Percentiles rank a stretch among this genome's conserved stretches.
These are phyloP conservation scores for Pollachius pollachius DNA, from an alignment of 2,113 vertebrate genomes.

Conservation along the genomic window DNA sequence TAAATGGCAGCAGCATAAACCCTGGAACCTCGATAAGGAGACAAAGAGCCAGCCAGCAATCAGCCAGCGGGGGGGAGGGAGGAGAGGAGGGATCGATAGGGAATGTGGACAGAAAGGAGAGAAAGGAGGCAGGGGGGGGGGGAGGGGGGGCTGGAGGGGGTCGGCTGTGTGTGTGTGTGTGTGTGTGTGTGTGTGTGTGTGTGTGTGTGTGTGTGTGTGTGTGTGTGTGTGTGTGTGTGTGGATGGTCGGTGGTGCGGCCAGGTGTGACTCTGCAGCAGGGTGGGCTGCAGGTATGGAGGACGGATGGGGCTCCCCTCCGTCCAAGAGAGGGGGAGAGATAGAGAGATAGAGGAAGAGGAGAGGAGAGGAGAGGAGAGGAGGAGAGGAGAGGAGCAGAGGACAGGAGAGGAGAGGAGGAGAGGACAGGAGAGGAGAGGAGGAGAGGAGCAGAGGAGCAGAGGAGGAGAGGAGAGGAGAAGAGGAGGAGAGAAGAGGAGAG, in stretches of 20 bases:
- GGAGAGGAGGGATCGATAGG: conserved; percentile 28
- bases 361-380: conserved; percentile 48
- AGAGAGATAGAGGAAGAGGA: conserved; percentile 74
- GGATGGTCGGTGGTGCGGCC: too few relatives aligned
- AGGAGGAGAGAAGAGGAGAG: conserved; percentile 75
- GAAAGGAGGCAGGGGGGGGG: conserved; percentile 43
- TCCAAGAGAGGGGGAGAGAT: conserved; percentile 75
- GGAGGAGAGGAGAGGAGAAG: conserved; percentile 34
- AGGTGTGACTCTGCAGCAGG: not conserved
- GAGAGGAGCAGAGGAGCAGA: too few relatives aligned
- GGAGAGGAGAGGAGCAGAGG: conserved; percentile 61
- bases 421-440: not conserved
- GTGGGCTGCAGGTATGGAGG: conserved; percentile 46
- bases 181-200: too few relatives aligned
- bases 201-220: too few relatives aligned
- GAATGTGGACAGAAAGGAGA: conserved; percentile 21
- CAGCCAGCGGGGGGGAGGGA: conserved; percentile 64
- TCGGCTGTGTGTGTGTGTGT: conserved; percentile 19
- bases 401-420: conserved; percentile 58
- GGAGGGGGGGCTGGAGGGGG: conserved; percentile 15
- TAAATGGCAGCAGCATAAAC: conserved; percentile 94
- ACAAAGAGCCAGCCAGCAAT: conserved; percentile 81
- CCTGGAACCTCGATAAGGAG: conserved; percentile 98
- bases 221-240: too few relatives aligned
- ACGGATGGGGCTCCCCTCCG: not conserved